Evolutionary conservation across 2,113 vertebrate species (phyloP).

Genomic region (Lethenteron reissneri): DNA sequence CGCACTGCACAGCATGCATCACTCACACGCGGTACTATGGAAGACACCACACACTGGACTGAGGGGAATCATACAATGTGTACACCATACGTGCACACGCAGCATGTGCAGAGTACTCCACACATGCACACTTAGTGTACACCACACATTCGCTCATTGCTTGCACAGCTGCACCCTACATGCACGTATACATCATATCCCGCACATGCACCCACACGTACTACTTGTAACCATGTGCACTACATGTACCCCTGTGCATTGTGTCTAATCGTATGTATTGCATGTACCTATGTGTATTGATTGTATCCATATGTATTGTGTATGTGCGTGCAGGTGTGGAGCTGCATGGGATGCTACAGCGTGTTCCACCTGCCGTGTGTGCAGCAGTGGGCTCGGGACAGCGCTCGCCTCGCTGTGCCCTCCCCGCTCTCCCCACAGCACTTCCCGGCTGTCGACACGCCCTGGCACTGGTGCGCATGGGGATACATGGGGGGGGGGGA

Average conservation of each 20-base stretch:
- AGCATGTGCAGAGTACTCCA: too few relatives aligned
- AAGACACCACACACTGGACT: too few relatives aligned
- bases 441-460: constrained; percentile 61
- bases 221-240: too few relatives aligned
- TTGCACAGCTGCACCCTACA: background rate
- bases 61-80: too few relatives aligned
- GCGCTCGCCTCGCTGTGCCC: constrained; percentile 50
- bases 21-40: too few relatives aligned
- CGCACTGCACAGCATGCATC: too few relatives aligned
- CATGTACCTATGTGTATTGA: background rate
- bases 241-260: background rate
- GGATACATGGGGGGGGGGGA: background rate
- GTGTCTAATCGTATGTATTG: background rate
- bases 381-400: constrained; percentile 88
- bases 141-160: background rate
- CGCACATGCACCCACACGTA: background rate
- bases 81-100: too few relatives aligned
- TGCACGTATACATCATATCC: background rate
- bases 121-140: too few relatives aligned
- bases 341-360: constrained; percentile 66
- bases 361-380: constrained; percentile 89
- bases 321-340: constrained; percentile 50
- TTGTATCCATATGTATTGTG: background rate
- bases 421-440: constrained; percentile 52
- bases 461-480: constrained; percentile 66